phyloP scores from a whole-genome alignment of 2,888 invertebrate species.

The Conchocele bisecta region DNA sequence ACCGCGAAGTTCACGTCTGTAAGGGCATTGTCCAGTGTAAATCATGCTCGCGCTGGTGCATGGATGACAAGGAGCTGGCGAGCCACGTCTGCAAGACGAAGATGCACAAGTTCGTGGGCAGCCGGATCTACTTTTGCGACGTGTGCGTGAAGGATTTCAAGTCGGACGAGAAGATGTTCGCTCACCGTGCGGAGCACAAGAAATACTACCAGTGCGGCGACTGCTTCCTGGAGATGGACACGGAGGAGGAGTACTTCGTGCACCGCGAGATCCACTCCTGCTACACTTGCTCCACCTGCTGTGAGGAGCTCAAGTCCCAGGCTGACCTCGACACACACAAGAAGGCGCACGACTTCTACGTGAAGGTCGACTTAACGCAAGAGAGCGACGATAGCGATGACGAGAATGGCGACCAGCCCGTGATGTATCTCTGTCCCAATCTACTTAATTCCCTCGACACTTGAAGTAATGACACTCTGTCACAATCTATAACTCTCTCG shows the following conservation, averaged over 20 bases:
- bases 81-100: slow-evolving; percentile 43
- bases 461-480: too few species aligned
- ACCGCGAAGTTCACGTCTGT: slow-evolving; percentile 46
- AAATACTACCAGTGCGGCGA: slow-evolving; percentile 47
- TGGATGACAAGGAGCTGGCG: slow-evolving; percentile 38
- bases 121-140: slow-evolving; percentile 51
- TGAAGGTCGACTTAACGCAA: slow-evolving; percentile 26
- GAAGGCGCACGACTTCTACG: slow-evolving; percentile 51
- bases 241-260: slow-evolving; percentile 45
- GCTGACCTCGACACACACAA: slow-evolving; percentile 34
- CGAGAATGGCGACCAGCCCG: slow-evolving; percentile 19
- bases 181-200: slow-evolving; percentile 47
- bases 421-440: slow-evolving; percentile 49
- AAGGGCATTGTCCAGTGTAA: slow-evolving; percentile 41
- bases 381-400: slow-evolving; percentile 39
- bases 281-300: slow-evolving; percentile 44
- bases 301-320: slow-evolving; percentile 45
- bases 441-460: slow-evolving; percentile 33
- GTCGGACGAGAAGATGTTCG: slow-evolving; percentile 51
- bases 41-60: slow-evolving; percentile 41
- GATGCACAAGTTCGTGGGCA: background rate
- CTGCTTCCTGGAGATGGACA: slow-evolving; percentile 37
- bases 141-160: slow-evolving; percentile 51
- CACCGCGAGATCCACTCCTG: slow-evolving; percentile 47
- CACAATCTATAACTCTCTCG: too few species aligned